A percentile compares a stretch with the other conserved stretches of the same genome.
These are phyloP conservation scores for Zaprionus lachaisei DNA, from an alignment of 1,140 invertebrate genomes.

Conservation along the genomic window DNA sequence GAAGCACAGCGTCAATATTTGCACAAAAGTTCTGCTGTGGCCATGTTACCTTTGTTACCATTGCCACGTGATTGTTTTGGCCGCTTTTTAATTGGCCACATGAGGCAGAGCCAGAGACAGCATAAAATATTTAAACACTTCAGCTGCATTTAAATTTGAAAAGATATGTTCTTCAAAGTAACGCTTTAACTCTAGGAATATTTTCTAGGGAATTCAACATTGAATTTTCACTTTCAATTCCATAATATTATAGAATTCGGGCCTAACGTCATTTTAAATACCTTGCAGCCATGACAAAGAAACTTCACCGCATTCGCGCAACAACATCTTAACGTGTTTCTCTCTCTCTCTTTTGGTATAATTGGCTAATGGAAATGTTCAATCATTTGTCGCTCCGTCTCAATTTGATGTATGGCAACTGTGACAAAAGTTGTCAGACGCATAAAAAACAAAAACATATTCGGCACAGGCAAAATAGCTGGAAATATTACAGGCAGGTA, in stretches of 20 bases:
- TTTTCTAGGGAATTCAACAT: too few species aligned
- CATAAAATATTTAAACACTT: slow-evolving; percentile 41
- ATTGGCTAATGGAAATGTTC: slow-evolving; percentile 69
- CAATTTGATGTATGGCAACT: slow-evolving; percentile 73
- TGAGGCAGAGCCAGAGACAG: slow-evolving; percentile 20
- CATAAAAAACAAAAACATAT: slow-evolving; percentile 31
- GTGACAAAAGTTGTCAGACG: slow-evolving; percentile 69
- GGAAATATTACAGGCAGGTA: slow-evolving; percentile 36
- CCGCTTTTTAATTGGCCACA: slow-evolving; percentile 42
- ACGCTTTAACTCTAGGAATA: too few species aligned
- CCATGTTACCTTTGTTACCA: slow-evolving; percentile 21
- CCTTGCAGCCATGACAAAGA: neutral
- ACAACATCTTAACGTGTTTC: neutral
- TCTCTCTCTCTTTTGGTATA: slow-evolving; percentile 20
- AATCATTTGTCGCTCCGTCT: slow-evolving; percentile 65
- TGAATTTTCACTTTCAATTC: neutral
- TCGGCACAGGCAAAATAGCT: slow-evolving; percentile 21
- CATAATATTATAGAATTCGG: neutral
- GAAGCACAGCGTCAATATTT: slow-evolving; percentile 64
- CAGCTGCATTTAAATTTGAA: neutral
- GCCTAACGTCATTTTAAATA: neutral
- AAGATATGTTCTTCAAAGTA: neutral
- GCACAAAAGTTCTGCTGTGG: slow-evolving; percentile 55
- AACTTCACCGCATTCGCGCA: neutral
- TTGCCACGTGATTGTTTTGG: slow-evolving; percentile 34